phyloP scores from a whole-genome alignment of 1,140 invertebrate genomes.

The Macrobrachium nipponense region DNA sequence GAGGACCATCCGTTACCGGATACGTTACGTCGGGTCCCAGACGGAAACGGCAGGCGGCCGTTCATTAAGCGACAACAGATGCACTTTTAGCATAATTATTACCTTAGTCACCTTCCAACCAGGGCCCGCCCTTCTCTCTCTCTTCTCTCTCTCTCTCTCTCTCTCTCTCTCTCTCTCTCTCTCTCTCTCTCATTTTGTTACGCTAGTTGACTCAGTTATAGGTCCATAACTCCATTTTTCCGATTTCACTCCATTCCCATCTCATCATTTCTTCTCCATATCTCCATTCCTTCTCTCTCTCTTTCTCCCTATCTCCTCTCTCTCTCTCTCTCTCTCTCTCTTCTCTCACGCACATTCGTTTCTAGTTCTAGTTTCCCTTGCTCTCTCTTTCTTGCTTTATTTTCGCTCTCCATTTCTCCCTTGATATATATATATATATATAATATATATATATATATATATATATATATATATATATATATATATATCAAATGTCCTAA shows the following conservation, averaged over 20 bases:
- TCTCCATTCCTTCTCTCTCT: not conserved
- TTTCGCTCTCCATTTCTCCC: not conserved
- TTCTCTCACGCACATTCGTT: not conserved
- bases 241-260: not conserved
- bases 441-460: no score
- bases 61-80: no score
- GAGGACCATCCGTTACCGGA: no score
- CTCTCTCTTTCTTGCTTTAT: not conserved
- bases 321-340: not conserved
- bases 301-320: not conserved
- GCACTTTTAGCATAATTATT: constrained; percentile 2
- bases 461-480: no score
- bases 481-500: no score
- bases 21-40: no score
- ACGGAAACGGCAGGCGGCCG: no score
- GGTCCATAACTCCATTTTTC: not conserved
- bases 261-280: not conserved
- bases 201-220: no score
- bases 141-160: constrained; percentile 1
- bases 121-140: not conserved
- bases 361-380: not conserved
- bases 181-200: not conserved
- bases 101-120: not conserved
- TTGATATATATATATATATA: no score
- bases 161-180: not conserved